Base-by-base conservation (phyloP, 2,888 invertebrate genomes). In the Drosophila mayaguana region DNA sequence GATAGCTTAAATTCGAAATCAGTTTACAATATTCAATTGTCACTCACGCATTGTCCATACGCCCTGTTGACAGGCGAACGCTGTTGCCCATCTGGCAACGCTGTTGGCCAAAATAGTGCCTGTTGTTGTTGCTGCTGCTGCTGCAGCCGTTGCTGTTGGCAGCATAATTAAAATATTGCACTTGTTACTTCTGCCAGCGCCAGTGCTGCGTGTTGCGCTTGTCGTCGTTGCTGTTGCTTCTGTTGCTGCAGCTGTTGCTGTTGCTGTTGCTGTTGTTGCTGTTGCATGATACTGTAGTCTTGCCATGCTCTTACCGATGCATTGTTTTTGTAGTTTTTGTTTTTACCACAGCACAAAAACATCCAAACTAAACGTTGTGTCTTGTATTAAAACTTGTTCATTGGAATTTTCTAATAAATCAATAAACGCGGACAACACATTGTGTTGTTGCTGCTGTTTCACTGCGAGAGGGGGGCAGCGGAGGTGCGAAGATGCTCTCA, bases 321-420 rank as follows among this genome's bases (percentile, higher is more conserved):
- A 75, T 74, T 74, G 78, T 78, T 75, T 74, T 32, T 48, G 80
- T 80, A 73, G 28, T 74, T 8, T 22, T 5, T 48, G 12, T 48
- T 32, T 50, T 71, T 77, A 69, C 73, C 64, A 46, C 69, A 55
- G 34, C 73, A 71, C 78, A 64, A 48, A 59, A 68, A 28, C 66
- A 75, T 64, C 69, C 59, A 68, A 48, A 62, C 48, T 48, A 12
- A 66, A 64, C 68, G 81, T 69, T 70, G 76, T 78, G 76, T 73
- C 74, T 51, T 78, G 89, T 89, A 84, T 86, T 81, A 81, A 91
- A 91, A 91, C 91, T 90, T 88, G 91, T 91, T 91, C 89, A 85
- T 84, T 82, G 89, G 91, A 91, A 91, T 91, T 91, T 91, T 91
- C 91, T 91, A 91, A 91, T 91, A 91, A 91, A 91, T 90, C 90